Evolutionary conservation across 1,140 invertebrate species (phyloP).

Genomic region (Sweltsa coloradensis): DNA sequence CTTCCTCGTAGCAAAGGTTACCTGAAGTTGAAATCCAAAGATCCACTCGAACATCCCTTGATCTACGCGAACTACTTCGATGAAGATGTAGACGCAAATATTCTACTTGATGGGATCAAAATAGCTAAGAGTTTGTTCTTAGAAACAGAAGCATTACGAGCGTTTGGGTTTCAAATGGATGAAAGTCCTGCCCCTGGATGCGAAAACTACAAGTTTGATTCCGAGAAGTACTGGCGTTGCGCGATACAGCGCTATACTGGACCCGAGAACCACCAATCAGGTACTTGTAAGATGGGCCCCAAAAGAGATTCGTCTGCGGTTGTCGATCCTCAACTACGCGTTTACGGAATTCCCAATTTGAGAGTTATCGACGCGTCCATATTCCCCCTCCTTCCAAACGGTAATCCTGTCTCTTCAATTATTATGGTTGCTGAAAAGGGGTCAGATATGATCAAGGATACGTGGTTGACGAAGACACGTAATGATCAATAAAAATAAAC

Average conservation of each 20-base stretch:
- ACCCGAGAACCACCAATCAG: constrained; percentile 65
- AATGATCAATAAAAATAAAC: too few species aligned
- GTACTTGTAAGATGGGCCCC: constrained; percentile 21
- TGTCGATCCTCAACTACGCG: constrained; percentile 34
- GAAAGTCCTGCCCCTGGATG: constrained; percentile 56
- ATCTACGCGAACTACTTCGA: constrained; percentile 64
- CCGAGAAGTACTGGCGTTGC: constrained; percentile 70
- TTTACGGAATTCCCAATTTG: constrained; percentile 32
- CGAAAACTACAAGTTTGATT: constrained; percentile 53
- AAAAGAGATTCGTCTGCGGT: constrained; percentile 29
- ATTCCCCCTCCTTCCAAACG: constrained; percentile 38
- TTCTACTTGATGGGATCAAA: constrained; percentile 27
- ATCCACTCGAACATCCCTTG: constrained; percentile 60
- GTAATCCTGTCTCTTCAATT: constrained; percentile 35
- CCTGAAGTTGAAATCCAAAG: constrained; percentile 33
- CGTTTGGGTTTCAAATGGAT: constrained; percentile 50
- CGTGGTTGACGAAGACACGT: neutral
- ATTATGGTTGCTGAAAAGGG: constrained; percentile 38
- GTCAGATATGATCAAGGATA: constrained; percentile 2
- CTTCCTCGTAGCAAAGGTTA: constrained; percentile 14
- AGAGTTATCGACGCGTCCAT: constrained; percentile 42
- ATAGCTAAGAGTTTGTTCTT: neutral
- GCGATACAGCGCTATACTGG: constrained; percentile 59
- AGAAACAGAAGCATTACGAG: neutral
- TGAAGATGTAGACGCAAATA: constrained; percentile 24